phyloP scores from a whole-genome alignment of 2,113 vertebrate species.

The Cercocebus atys region DNA sequence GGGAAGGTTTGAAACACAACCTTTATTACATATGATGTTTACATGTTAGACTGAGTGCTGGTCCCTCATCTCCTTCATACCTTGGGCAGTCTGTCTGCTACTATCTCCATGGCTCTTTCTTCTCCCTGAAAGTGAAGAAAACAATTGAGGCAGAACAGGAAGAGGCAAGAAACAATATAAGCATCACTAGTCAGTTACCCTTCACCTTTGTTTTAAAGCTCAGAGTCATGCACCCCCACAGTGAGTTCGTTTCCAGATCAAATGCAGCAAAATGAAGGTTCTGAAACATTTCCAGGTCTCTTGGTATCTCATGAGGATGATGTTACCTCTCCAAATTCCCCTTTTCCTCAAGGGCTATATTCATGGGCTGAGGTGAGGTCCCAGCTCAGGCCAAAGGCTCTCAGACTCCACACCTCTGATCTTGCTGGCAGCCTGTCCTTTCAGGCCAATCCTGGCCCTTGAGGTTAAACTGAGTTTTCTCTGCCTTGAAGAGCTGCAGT shows the following conservation, averaged over 20 bases:
- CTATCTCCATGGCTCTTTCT: not conserved
- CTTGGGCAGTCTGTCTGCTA: not conserved
- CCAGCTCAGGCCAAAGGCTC: not conserved
- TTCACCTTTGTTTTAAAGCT: not conserved
- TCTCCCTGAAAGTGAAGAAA: conserved; percentile 59
- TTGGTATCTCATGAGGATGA: not conserved
- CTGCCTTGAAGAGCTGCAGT: not conserved
- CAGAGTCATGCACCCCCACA: not conserved
- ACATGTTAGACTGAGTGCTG: not conserved
- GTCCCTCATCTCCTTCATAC: not conserved
- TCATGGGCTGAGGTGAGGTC: not conserved
- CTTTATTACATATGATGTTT: conserved; percentile 57
- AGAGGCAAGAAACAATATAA: not conserved
- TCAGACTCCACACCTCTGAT: not conserved
- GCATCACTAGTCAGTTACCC: not conserved
- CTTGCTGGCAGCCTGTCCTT: not conserved
- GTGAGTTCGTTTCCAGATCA: not conserved
- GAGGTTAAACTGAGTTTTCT: not conserved
- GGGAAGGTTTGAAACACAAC: not conserved
- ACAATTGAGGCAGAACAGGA: not conserved
- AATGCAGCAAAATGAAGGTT: not conserved
- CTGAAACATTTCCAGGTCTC: not conserved
- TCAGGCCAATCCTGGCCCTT: not conserved
- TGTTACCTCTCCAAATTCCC: not conserved
- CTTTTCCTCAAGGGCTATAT: not conserved